Evolutionary conservation across 2,113 vertebrate species (phyloP), one percentile per base, ranked within the genome.

Genomic region (Otus sunia): DNA sequence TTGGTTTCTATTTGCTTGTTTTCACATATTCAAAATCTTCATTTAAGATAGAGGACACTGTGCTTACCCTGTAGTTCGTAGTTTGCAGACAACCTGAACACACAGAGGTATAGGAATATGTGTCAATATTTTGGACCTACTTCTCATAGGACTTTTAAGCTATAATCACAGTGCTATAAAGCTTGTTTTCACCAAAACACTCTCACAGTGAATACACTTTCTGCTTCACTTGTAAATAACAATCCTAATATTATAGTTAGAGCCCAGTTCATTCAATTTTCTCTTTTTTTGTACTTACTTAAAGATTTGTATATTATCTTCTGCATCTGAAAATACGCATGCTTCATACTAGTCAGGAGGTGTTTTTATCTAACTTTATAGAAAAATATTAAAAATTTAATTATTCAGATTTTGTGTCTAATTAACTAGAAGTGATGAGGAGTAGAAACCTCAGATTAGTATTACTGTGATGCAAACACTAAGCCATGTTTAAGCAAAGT

Each of bases 91-190:
- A 83, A 30, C 11, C 13, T 16, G 34, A 86, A 56, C 11, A 50
- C 11, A 34, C 5, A 36, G 41, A 47, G 2, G 2, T 45, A 26
- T 3, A 50, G 5, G 12, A 9, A 41, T 26, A 56, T 1, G 2
- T 50, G 30, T 49, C 25, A 43, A 2, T 49, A 45, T 56, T 86
- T 89, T 39, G 29, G 12, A 76, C 9, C 10, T 49, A 49, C 3
- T 66, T 73, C 34, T 74, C 21, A 60, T 2, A n/a, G 8, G 3
- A 41, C 3, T 74, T 88, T 66, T 15, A 69, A 83, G 27, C 6
- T 66, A 36, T 22, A 52, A 72, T 16, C 36, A 68, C 11, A 68
- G 41, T 58, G 13, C 5, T 82, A 32, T 49, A 87, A 77, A 53
- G 39, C 7, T 23, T 52, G 14, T 21, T 56, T 74, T 84, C 58